Evolutionary conservation across 2,888 invertebrate genomes (phyloP).

Genomic region (Encarsia formosa): DNA sequence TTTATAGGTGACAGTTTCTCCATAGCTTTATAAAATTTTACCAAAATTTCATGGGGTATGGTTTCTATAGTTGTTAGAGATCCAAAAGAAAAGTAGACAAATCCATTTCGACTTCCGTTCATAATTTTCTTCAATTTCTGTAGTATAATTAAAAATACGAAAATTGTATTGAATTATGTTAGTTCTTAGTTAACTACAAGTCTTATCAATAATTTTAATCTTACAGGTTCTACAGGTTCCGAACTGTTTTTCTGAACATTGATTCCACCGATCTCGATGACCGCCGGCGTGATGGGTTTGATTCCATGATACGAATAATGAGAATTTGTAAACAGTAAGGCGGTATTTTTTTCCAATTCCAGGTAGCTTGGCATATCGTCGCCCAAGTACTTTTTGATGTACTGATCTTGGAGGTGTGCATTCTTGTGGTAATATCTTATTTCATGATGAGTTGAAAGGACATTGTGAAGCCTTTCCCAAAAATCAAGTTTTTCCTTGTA

Average conservation of each 20-base stretch:
- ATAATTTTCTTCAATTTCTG: slow-evolving; percentile 41
- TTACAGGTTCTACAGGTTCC: slow-evolving; percentile 23
- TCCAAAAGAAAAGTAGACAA: slow-evolving; percentile 43
- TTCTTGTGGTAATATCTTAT: slow-evolving; percentile 26
- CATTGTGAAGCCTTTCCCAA: slow-evolving; percentile 23
- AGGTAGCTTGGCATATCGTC: slow-evolving; percentile 25
- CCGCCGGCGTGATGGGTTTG: slow-evolving; percentile 51
- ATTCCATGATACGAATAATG: slow-evolving; percentile 56
- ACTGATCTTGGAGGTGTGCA: slow-evolving; percentile 21
- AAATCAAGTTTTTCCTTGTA: slow-evolving; percentile 9
- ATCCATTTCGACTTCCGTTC: slow-evolving; percentile 40
- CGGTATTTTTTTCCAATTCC: slow-evolving; percentile 39
- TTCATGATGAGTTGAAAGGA: neutral
- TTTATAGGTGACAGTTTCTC: slow-evolving; percentile 38
- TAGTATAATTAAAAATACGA: neutral
- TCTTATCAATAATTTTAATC: neutral
- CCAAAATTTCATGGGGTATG: slow-evolving; percentile 32
- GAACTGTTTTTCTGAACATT: slow-evolving; percentile 41
- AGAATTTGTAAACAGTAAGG: slow-evolving; percentile 54
- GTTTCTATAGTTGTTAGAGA: slow-evolving; percentile 41
- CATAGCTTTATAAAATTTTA: slow-evolving; percentile 34
- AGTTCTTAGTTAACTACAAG: neutral
- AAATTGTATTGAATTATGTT: neutral
- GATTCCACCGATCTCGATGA: slow-evolving; percentile 58
- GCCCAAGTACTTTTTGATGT: slow-evolving; percentile 34